These are phyloP conservation scores for Neosalanx taihuensis DNA, from an alignment of 2,797 vertebrate species.

Conservation along the genomic window DNA sequence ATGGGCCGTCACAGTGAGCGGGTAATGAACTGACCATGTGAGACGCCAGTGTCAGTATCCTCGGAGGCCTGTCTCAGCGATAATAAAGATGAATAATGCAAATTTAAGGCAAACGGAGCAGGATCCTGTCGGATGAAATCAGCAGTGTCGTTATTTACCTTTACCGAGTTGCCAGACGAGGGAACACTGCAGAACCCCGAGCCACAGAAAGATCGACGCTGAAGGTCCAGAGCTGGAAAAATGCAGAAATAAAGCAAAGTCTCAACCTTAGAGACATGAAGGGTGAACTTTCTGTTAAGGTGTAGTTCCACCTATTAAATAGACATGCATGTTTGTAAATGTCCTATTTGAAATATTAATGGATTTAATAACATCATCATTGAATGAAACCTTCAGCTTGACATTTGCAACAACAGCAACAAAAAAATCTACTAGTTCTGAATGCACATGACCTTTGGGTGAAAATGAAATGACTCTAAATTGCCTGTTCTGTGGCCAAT, in stretches of 20 bases:
- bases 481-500: too few relatives aligned
- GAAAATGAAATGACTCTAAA: too few relatives aligned
- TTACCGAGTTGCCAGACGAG: constrained; percentile 43
- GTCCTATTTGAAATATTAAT: too few relatives aligned
- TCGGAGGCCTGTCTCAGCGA: constrained; percentile 45
- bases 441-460: too few relatives aligned
- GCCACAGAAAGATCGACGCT: constrained; percentile 38
- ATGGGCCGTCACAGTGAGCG: constrained; percentile 12
- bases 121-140: constrained; percentile 53
- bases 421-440: too few relatives aligned
- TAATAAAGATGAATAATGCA: constrained; percentile 72
- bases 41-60: constrained; percentile 45
- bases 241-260: constrained; percentile 50
- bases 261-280: too few relatives aligned
- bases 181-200: constrained; percentile 23
- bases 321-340: too few relatives aligned
- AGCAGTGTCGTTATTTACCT: constrained; percentile 65
- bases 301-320: too few relatives aligned
- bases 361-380: too few relatives aligned
- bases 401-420: too few relatives aligned
- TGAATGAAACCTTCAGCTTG: too few relatives aligned
- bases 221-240: constrained; percentile 29
- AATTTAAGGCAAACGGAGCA: constrained; percentile 45
- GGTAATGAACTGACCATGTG: constrained; percentile 55
- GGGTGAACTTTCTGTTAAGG: too few relatives aligned